phyloP scores from a whole-genome alignment of 2,888 invertebrate species.

The Meandrusa payeni region DNA sequence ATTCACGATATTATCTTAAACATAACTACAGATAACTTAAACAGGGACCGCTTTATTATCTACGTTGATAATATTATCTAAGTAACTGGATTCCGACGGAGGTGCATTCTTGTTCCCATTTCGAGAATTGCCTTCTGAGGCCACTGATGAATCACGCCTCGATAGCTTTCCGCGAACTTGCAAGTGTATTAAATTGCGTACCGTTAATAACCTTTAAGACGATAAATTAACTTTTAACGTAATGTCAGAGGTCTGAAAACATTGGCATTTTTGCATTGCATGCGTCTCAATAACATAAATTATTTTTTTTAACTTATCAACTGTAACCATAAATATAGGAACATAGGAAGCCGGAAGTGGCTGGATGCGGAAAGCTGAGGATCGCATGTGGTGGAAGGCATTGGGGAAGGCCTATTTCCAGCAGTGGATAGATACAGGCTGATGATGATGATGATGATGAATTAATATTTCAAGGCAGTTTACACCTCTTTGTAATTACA shows the following conservation, averaged over 20 bases:
- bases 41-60: slow-evolving; percentile 14
- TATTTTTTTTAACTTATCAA: too few species aligned
- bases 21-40: background rate
- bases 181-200: slow-evolving; percentile 44
- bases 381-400: too few species aligned
- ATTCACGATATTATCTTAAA: background rate
- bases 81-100: slow-evolving; percentile 31
- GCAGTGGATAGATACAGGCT: too few species aligned
- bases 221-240: slow-evolving; percentile 48
- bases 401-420: too few species aligned
- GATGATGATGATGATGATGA: too few species aligned
- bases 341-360: too few species aligned
- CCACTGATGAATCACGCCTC: slow-evolving; percentile 52
- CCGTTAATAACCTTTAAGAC: slow-evolving; percentile 58
- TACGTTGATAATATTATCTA: slow-evolving; percentile 28
- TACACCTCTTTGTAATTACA: slow-evolving; percentile 10
- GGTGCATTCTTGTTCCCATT: slow-evolving; percentile 34
- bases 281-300: too few species aligned
- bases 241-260: slow-evolving; percentile 25
- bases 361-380: too few species aligned
- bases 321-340: too few species aligned
- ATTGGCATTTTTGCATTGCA: too few species aligned
- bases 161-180: slow-evolving; percentile 53
- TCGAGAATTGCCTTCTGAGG: slow-evolving; percentile 29
- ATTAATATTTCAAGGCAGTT: too few species aligned